These are phyloP conservation scores for Stenurella melanura DNA, from an alignment of 2,888 invertebrate species.

Conservation along the genomic window DNA sequence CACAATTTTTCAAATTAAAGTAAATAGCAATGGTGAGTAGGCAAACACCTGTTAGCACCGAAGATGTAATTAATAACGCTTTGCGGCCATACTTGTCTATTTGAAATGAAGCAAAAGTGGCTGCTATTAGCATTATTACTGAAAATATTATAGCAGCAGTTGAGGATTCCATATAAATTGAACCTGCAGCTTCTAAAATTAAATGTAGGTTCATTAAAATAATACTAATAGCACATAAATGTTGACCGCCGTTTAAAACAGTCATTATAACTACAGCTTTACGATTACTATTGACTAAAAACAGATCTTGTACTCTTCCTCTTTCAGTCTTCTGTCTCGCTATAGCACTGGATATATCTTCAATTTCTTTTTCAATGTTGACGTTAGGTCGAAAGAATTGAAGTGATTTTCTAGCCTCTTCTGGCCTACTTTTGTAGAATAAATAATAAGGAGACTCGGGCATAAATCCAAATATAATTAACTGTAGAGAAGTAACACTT, in stretches of 20 bases:
- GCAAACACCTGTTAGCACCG: conserved; percentile 67
- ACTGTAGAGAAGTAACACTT: conserved; percentile 61
- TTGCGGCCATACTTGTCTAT: conserved; percentile 71
- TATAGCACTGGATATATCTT: conserved; percentile 66
- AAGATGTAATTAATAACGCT: conserved; percentile 66
- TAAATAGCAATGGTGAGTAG: conserved; percentile 67
- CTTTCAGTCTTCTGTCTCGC: conserved; percentile 66
- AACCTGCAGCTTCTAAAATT: conserved; percentile 68
- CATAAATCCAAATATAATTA: conserved; percentile 67
- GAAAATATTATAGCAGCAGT: conserved; percentile 70
- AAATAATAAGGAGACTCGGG: conserved; percentile 70
- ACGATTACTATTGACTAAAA: conserved; percentile 68
- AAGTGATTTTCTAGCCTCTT: conserved; percentile 63
- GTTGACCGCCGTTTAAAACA: conserved; percentile 69
- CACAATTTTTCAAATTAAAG: conserved; percentile 67
- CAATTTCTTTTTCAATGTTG: conserved; percentile 63
- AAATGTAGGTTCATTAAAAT: conserved; percentile 72
- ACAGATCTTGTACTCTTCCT: conserved; percentile 67
- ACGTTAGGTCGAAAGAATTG: conserved; percentile 58
- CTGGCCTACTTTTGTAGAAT: conserved; percentile 62
- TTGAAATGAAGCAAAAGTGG: conserved; percentile 64
- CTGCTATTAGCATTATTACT: conserved; percentile 68
- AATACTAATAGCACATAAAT: conserved; percentile 70
- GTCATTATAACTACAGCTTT: conserved; percentile 70
- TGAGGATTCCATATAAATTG: conserved; percentile 64